Evolutionary conservation across 2,797 vertebrate species (phyloP).

Genomic region (Parauchenoglanis punctatus): DNA sequence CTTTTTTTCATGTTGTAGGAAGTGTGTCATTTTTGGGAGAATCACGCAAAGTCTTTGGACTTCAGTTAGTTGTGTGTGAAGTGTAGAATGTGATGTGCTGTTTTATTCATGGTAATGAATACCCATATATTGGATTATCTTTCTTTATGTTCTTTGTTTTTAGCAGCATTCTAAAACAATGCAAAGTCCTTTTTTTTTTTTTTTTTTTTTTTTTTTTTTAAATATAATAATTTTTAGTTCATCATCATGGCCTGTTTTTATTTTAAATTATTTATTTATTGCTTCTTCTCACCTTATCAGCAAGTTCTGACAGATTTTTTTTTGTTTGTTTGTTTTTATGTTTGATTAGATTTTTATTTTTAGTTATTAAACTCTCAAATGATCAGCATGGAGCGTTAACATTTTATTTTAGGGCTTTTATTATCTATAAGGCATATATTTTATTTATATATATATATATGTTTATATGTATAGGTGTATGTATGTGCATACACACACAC

Average conservation of each 20-base stretch:
- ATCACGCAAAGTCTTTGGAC: not conserved
- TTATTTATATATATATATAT: not conserved
- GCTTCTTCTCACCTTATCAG: not conserved
- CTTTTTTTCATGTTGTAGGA: not conserved
- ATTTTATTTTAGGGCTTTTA: slow-evolving; percentile 5
- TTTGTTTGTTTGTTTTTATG: not conserved
- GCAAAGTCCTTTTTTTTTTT: not conserved
- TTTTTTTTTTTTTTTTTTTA: not conserved
- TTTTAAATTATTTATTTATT: not conserved
- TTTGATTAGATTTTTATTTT: not conserved
- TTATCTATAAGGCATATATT: not conserved
- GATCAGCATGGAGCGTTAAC: not conserved
- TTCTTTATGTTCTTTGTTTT: not conserved
- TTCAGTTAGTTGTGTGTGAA: not conserved
- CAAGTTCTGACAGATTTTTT: not conserved
- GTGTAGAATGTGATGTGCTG: not conserved
- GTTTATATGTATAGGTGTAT: not conserved
- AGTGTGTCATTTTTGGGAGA: slow-evolving; percentile 7
- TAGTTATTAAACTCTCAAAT: not conserved
- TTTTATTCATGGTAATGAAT: not conserved
- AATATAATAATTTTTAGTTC: not conserved
- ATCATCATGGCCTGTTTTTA: not conserved
- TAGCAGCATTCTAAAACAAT: too few species aligned
- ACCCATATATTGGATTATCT: not conserved
- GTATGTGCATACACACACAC: too few species aligned